phyloP scores from a whole-genome alignment of 2,113 vertebrate genomes.

The Oriolus oriolus region DNA sequence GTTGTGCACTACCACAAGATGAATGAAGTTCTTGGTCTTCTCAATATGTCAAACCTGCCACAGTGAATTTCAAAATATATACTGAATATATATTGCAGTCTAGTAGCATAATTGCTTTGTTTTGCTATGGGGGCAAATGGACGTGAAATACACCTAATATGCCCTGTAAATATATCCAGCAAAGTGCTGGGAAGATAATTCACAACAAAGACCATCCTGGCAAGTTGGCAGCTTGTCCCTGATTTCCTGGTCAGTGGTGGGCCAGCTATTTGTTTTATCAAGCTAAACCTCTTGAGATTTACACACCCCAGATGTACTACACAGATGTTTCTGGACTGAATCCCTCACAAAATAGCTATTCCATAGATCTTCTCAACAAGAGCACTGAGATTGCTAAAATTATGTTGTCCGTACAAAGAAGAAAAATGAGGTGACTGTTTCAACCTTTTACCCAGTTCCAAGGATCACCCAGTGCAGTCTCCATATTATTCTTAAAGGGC shows the following conservation, averaged over 20 bases:
- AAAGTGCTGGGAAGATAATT: background rate
- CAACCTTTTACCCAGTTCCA: background rate
- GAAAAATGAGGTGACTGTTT: background rate
- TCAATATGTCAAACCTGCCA: background rate
- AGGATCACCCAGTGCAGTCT: background rate
- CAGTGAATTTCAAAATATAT: background rate
- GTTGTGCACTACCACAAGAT: background rate
- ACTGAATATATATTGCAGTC: background rate
- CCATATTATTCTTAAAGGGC: background rate
- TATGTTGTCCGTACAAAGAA: background rate
- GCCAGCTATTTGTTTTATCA: background rate
- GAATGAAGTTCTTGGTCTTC: background rate
- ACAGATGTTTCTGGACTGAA: background rate
- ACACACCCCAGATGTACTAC: background rate
- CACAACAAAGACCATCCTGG: background rate
- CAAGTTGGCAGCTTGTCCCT: background rate
- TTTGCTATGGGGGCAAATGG: background rate
- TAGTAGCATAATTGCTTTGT: background rate
- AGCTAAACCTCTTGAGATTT: background rate
- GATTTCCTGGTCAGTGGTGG: background rate
- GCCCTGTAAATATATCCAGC: background rate
- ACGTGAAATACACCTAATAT: background rate
- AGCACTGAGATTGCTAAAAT: background rate
- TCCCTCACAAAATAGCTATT: background rate
- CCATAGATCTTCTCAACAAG: background rate